Percentiles rank a stretch among this genome's conserved stretches.
Evolutionary conservation across 2,888 invertebrate genomes (phyloP).

Genomic region (Synergus umbraculus): DNA sequence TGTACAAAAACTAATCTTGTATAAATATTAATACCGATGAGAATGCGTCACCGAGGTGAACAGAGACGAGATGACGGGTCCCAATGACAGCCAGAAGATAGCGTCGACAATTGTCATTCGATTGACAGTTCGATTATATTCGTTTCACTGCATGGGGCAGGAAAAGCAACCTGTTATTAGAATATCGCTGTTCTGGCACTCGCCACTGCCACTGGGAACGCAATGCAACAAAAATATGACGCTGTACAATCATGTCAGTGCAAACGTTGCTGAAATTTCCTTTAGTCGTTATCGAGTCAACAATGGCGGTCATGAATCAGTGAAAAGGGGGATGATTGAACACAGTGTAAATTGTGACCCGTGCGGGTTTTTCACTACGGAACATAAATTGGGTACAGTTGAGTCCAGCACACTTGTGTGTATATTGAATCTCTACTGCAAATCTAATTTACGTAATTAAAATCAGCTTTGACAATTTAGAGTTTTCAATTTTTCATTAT

Average conservation of each 20-base stretch:
- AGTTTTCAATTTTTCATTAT: neutral
- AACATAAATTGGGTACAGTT: neutral
- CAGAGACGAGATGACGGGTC: conserved; percentile 5
- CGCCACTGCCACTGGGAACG: neutral
- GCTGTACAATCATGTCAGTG: conserved; percentile 35
- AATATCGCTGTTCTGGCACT: conserved; percentile 36
- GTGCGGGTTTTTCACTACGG: neutral
- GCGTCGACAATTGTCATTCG: conserved; percentile 43
- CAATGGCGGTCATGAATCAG: conserved; percentile 13
- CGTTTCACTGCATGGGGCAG: conserved; percentile 20
- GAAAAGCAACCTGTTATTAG: conserved; percentile 36
- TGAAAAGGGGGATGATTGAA: conserved; percentile 20
- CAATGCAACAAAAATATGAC: conserved; percentile 27
- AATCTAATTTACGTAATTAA: too few relatives aligned
- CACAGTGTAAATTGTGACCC: neutral
- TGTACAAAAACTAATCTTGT: conserved; percentile 71
- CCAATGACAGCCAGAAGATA: conserved; percentile 42
- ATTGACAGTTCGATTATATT: conserved; percentile 47
- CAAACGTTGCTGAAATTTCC: conserved; percentile 41
- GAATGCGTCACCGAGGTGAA: conserved; percentile 23
- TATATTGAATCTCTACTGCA: neutral
- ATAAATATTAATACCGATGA: conserved; percentile 64
- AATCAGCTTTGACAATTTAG: neutral
- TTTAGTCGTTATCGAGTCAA: conserved; percentile 15
- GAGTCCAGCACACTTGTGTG: neutral